These are phyloP conservation scores for Chymomyza fuscimana DNA, from an alignment of 2,888 invertebrate species.

Conservation along the genomic window DNA sequence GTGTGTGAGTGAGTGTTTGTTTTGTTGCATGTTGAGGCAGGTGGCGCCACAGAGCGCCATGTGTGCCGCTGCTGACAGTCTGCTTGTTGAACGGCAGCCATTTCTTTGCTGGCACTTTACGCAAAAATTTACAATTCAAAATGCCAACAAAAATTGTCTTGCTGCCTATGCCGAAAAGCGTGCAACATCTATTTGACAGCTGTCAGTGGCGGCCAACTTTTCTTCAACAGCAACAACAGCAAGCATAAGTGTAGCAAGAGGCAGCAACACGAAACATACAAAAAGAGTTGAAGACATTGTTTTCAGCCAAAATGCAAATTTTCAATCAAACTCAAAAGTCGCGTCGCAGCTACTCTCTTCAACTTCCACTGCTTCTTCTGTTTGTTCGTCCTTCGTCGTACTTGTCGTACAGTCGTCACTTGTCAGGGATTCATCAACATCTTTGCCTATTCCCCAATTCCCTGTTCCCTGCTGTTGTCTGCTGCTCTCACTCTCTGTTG, in stretches of 20 bases:
- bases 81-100: constrained; percentile 42
- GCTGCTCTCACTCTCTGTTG: neutral
- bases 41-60: constrained; percentile 51
- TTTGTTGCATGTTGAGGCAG: constrained; percentile 57
- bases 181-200: constrained; percentile 67
- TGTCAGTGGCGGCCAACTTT: constrained; percentile 59
- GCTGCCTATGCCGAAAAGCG: constrained; percentile 29
- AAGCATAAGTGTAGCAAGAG: constrained; percentile 15
- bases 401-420: constrained; percentile 41
- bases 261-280: constrained; percentile 30
- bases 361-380: neutral
- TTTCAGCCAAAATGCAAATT: constrained; percentile 58
- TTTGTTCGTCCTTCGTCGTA: constrained; percentile 14
- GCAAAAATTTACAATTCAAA: constrained; percentile 72
- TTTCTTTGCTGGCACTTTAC: constrained; percentile 44
- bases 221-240: constrained; percentile 31
- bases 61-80: constrained; percentile 52
- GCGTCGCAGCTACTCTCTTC: constrained; percentile 2
- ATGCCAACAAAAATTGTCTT: constrained; percentile 62
- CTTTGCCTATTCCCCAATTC: constrained; percentile 31
- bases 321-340: constrained; percentile 59
- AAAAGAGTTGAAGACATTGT: constrained; percentile 8
- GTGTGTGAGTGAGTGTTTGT: constrained; percentile 21
- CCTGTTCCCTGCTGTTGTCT: constrained; percentile 11
- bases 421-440: constrained; percentile 55